Evolutionary conservation across 1,140 invertebrate species (phyloP).

Genomic region (Nylanderia fulva): DNA sequence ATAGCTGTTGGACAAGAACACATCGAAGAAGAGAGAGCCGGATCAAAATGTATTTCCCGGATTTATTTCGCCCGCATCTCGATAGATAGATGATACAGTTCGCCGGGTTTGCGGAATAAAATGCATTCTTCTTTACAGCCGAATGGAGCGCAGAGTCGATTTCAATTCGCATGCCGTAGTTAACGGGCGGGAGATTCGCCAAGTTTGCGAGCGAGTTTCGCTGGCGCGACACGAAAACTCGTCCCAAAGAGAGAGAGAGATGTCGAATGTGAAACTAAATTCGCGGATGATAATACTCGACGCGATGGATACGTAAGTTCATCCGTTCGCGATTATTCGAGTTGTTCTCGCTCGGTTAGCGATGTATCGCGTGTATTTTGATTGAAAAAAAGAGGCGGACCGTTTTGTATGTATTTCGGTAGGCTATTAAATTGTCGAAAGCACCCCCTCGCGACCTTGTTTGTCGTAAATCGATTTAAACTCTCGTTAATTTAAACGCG

Average conservation of each 20-base stretch:
- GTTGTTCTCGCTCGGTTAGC: neutral
- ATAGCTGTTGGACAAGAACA: neutral
- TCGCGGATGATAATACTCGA: constrained; percentile 42
- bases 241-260: neutral
- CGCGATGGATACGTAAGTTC: too few relatives aligned
- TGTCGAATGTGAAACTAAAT: constrained; percentile 48
- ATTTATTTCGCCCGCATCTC: neutral
- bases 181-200: constrained; percentile 28
- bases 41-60: neutral
- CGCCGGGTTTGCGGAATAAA: constrained; percentile 46
- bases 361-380: neutral
- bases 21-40: neutral
- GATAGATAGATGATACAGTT: constrained; percentile 6
- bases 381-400: neutral
- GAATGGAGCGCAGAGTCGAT: constrained; percentile 60
- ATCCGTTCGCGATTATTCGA: neutral
- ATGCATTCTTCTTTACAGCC: constrained; percentile 57
- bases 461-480: constrained; percentile 63
- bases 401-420: neutral
- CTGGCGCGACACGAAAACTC: constrained; percentile 38
- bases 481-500: constrained; percentile 61
- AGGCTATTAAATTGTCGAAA: constrained; percentile 16
- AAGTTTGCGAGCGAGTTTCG: constrained; percentile 57
- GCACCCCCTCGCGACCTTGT: neutral
- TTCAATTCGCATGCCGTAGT: constrained; percentile 12